These are phyloP conservation scores for Pollachius pollachius DNA, from an alignment of 2,113 vertebrate species.

Conservation along the genomic window DNA sequence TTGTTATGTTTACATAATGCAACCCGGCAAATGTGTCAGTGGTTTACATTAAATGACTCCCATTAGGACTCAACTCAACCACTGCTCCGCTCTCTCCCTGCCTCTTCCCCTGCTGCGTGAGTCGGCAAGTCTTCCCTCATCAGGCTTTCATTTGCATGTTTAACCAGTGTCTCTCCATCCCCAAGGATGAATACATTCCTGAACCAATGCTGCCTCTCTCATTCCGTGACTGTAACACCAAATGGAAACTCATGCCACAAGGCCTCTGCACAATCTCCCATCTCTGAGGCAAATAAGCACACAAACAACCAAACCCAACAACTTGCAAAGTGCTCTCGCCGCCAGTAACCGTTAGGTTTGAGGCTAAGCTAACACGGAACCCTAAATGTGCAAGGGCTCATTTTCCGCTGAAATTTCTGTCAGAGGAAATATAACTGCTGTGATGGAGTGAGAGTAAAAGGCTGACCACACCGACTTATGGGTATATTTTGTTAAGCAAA, in stretches of 20 bases:
- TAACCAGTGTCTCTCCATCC: conserved; percentile 49
- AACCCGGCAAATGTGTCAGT: not conserved
- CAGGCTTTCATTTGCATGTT: conserved; percentile 62
- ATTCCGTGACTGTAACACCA: conserved; percentile 16
- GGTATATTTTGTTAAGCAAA: not conserved
- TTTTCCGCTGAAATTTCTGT: not conserved
- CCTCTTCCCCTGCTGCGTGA: conserved; percentile 34
- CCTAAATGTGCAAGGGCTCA: too few relatives aligned
- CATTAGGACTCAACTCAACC: conserved; percentile 26
- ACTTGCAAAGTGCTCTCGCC: conserved; percentile 8
- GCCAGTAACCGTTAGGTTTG: too few relatives aligned
- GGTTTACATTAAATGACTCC: conserved; percentile 6
- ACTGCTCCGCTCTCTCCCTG: conserved; percentile 30
- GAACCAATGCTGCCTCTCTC: conserved; percentile 34
- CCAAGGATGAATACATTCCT: conserved; percentile 50
- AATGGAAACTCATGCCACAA: conserved; percentile 14
- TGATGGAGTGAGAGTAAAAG: conserved; percentile 6
- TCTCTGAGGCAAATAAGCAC: conserved; percentile 5
- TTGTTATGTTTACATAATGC: not conserved
- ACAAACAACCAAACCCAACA: conserved; percentile 10
- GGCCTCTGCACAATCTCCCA: not conserved
- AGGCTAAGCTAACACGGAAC: too few relatives aligned
- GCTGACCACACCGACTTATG: conserved; percentile 15
- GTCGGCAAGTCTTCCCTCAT: conserved; percentile 37
- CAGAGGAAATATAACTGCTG: not conserved